Conservation (phyloP, 2,113 vertebrate genomes). For the Excalfactoria chinensis region DNA sequence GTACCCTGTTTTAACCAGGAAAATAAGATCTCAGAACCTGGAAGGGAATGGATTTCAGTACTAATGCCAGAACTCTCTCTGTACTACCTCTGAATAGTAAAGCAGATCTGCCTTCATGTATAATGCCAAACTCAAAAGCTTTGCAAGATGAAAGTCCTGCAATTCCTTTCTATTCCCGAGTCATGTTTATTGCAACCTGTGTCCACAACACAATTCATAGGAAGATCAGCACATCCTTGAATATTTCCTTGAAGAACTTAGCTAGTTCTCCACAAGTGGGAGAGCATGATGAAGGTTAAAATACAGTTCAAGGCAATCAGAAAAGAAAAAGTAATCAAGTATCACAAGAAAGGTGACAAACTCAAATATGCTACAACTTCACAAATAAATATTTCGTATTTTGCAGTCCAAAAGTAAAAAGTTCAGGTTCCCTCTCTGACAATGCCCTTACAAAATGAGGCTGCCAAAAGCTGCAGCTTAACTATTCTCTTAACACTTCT, state of each 20-base stretch:
- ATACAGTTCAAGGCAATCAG: background rate
- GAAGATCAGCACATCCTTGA: background rate
- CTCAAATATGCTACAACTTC: background rate
- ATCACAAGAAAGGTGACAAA: background rate
- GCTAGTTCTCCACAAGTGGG: background rate
- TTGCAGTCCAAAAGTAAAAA: background rate
- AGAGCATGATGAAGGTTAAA: background rate
- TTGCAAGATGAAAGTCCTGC: background rate
- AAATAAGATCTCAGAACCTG: background rate
- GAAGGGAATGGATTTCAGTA: background rate
- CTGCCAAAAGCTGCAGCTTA: background rate
- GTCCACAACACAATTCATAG: background rate
- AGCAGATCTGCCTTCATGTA: background rate
- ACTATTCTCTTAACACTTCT: background rate
- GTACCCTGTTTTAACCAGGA: background rate
- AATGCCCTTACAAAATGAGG: background rate
- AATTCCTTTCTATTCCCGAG: background rate
- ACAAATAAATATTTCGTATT: background rate
- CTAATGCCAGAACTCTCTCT: background rate
- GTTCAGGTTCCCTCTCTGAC: background rate
- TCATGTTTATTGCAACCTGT: background rate
- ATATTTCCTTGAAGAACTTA: background rate
- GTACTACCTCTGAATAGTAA: background rate
- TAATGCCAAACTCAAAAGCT: background rate
- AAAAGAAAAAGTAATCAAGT: background rate